Percentiles rank a stretch among this genome's conserved stretches.
These are phyloP conservation scores for Grammatotria lemairii DNA, from an alignment of 2,113 vertebrate species.

Conservation along the genomic window DNA sequence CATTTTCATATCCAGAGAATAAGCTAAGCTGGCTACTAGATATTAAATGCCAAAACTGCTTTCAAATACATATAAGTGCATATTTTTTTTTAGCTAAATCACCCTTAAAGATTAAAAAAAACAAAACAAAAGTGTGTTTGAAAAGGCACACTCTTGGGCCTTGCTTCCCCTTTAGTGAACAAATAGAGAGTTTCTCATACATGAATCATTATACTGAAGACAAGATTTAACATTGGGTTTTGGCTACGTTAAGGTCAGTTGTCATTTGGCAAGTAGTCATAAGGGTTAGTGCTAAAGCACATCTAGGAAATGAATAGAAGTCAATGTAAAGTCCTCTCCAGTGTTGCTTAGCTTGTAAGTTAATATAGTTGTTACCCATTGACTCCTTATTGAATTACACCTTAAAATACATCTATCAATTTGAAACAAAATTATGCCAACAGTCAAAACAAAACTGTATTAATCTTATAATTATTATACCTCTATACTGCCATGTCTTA, in stretches of 20 bases:
- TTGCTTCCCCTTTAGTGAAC: neutral
- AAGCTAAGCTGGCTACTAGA: neutral
- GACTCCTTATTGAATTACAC: neutral
- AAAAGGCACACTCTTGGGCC: neutral
- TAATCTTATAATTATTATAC: neutral
- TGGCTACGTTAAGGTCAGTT: neutral
- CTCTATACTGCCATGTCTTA: neutral
- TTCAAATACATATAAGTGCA: neutral
- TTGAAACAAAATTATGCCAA: neutral
- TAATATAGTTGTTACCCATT: neutral
- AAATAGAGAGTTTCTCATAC: neutral
- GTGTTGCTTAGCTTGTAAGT: neutral
- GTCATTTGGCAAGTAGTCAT: neutral
- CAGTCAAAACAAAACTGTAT: neutral
- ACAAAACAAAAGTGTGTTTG: rapidly evolving
- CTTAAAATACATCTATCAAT: neutral
- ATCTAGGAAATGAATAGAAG: neutral
- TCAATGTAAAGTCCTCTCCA: neutral
- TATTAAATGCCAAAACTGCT: neutral
- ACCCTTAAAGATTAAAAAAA: neutral
- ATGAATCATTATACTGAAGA: neutral
- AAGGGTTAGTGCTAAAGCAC: neutral
- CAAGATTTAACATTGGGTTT: neutral
- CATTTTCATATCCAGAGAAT: neutral
- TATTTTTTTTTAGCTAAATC: neutral